Percentiles rank a stretch among this genome's conserved stretches.
phyloP scores from a whole-genome alignment of 2,113 vertebrate species.

The Anolis carolinensis region DNA sequence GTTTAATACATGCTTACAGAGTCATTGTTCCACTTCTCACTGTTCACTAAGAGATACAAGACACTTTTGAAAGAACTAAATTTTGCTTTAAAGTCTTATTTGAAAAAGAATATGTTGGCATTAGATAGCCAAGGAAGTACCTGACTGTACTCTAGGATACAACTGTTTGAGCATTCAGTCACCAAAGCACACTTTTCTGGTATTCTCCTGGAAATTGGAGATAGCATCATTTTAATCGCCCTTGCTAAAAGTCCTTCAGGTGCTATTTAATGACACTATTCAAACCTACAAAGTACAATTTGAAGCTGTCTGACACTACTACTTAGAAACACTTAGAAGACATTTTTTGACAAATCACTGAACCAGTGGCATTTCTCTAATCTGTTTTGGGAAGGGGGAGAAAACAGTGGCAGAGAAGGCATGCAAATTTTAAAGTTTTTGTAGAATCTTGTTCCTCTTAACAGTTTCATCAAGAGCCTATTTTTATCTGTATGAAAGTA shows the following conservation, averaged over 20 bases:
- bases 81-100: slow-evolving; percentile 26
- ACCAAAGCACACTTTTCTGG: slow-evolving; percentile 44
- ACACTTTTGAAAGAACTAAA: slow-evolving; percentile 17
- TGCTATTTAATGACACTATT: slow-evolving; percentile 51
- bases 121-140: slow-evolving; percentile 46
- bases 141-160: slow-evolving; percentile 30
- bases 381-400: slow-evolving; percentile 11
- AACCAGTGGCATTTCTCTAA: slow-evolving; percentile 29
- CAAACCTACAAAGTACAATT: slow-evolving; percentile 38
- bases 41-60: background rate
- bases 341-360: slow-evolving; percentile 44
- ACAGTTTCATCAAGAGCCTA: slow-evolving; percentile 4
- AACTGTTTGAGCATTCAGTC: slow-evolving; percentile 58
- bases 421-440: slow-evolving; percentile 15
- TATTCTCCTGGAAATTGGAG: slow-evolving; percentile 29
- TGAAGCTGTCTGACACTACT: slow-evolving; percentile 50
- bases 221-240: slow-evolving; percentile 60
- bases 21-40: background rate
- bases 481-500: slow-evolving; percentile 30
- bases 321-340: background rate
- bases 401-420: slow-evolving; percentile 28
- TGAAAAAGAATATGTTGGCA: slow-evolving; percentile 46
- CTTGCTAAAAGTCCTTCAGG: slow-evolving; percentile 54
- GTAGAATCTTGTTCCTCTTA: slow-evolving; percentile 21
- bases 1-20: background rate